These are phyloP conservation scores for Hippopotamyrus pictus DNA, from an alignment of 2,797 vertebrate species.

Conservation along the genomic window DNA sequence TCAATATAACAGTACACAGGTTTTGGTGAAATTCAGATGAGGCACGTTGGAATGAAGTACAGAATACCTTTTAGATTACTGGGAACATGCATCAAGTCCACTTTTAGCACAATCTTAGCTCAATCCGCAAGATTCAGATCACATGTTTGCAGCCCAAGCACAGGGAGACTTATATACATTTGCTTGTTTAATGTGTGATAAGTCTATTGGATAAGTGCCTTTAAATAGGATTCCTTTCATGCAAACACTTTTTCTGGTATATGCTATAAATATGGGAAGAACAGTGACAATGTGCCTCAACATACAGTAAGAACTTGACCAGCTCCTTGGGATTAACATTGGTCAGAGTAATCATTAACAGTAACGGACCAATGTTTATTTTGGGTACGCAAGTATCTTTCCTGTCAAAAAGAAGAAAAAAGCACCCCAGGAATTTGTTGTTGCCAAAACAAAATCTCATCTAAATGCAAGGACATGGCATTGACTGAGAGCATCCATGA, in stretches of 20 bases:
- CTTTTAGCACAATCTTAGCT: neutral
- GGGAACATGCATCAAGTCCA: neutral
- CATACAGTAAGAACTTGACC: neutral
- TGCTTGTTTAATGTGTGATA: neutral
- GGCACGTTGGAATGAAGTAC: neutral
- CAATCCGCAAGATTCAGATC: neutral
- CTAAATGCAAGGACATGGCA: neutral
- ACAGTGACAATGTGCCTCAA: neutral
- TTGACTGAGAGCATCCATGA: neutral
- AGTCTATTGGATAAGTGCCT: neutral
- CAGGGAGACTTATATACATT: neutral
- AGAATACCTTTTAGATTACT: neutral
- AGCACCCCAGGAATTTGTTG: neutral
- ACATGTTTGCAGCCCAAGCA: neutral
- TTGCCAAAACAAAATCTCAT: neutral
- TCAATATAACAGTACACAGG: neutral
- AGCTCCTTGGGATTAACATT: neutral
- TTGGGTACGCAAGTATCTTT: neutral
- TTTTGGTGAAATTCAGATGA: neutral
- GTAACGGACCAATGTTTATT: neutral
- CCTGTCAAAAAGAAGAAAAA: neutral
- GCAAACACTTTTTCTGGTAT: neutral
- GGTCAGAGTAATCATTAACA: neutral
- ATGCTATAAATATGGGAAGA: neutral
- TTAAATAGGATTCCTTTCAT: neutral